These are phyloP conservation scores for Trochalopteron elliotii DNA, from an alignment of 2,113 vertebrate species.

Conservation along the genomic window DNA sequence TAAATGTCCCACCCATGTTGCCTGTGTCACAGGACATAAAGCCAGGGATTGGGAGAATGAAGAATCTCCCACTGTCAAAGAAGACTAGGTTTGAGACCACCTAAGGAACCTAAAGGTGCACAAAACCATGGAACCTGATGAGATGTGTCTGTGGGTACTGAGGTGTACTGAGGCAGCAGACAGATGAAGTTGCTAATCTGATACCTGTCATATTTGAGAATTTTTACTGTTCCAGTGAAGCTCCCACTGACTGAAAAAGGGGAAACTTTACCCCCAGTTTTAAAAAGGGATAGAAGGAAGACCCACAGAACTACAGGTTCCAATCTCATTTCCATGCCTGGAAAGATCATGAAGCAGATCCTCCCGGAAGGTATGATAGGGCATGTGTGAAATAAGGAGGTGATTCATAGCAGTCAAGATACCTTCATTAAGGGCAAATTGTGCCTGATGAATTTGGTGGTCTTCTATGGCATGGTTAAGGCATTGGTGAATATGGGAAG, in stretches of 20 bases:
- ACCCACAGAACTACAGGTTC: background rate
- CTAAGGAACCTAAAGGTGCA: background rate
- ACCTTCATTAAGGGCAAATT: background rate
- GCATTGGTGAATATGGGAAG: background rate
- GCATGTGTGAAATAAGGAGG: background rate
- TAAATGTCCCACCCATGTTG: background rate
- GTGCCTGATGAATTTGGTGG: background rate
- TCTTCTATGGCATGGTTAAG: background rate
- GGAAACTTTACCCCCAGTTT: accelerated
- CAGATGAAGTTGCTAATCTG: background rate
- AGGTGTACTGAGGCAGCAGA: background rate
- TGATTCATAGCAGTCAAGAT: background rate
- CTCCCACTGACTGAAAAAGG: background rate
- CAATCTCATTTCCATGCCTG: background rate
- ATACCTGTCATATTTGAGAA: background rate
- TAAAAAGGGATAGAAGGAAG: background rate
- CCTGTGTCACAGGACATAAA: background rate
- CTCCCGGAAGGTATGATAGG: background rate
- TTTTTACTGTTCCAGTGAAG: background rate
- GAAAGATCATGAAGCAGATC: background rate
- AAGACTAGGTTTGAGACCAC: background rate
- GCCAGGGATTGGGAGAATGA: background rate
- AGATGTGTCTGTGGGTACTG: background rate
- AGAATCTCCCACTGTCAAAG: background rate
- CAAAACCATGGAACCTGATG: background rate